Percentiles rank a stretch among this genome's conserved stretches.
These are phyloP conservation scores for Prorops nasuta DNA, from an alignment of 1,140 invertebrate genomes.

Conservation along the genomic window DNA sequence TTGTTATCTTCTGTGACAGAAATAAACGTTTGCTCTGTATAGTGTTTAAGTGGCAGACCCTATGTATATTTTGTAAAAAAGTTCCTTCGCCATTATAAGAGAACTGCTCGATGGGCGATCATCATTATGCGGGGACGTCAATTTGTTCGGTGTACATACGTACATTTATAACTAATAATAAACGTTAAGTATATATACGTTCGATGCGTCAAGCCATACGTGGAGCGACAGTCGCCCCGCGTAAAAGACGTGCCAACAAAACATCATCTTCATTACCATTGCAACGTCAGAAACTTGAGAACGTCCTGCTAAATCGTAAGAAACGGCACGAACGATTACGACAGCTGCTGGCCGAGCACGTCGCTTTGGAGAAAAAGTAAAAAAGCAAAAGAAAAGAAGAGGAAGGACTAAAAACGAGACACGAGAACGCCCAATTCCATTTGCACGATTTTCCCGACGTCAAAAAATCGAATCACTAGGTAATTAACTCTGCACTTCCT, in stretches of 20 bases:
- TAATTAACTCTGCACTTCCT: too few species aligned
- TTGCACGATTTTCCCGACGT: too few species aligned
- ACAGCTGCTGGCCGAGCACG: too few species aligned
- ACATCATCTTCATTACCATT: slow-evolving; percentile 29
- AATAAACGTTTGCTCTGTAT: too few species aligned
- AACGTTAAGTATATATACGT: slow-evolving; percentile 23
- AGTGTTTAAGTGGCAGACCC: too few species aligned
- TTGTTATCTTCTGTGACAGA: too few species aligned
- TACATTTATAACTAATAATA: background rate
- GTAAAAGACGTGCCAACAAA: slow-evolving; percentile 37
- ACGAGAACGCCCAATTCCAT: background rate
- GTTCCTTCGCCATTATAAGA: too few species aligned
- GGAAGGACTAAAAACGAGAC: background rate
- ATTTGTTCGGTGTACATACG: background rate
- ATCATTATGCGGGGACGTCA: background rate
- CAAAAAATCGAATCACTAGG: too few species aligned
- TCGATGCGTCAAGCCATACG: slow-evolving; percentile 49
- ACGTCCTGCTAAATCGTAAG: background rate
- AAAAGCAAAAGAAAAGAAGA: slow-evolving; percentile 29
- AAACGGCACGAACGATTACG: background rate
- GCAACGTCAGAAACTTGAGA: slow-evolving; percentile 30
- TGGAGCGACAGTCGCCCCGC: slow-evolving; percentile 26
- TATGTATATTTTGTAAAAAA: too few species aligned
- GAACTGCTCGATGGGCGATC: too few species aligned
- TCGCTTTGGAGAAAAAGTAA: too few species aligned